Evolutionary conservation across 2,888 invertebrate genomes (phyloP), one percentile per base, ranked within the genome.

Genomic region (Balanococcus diminutus): DNA sequence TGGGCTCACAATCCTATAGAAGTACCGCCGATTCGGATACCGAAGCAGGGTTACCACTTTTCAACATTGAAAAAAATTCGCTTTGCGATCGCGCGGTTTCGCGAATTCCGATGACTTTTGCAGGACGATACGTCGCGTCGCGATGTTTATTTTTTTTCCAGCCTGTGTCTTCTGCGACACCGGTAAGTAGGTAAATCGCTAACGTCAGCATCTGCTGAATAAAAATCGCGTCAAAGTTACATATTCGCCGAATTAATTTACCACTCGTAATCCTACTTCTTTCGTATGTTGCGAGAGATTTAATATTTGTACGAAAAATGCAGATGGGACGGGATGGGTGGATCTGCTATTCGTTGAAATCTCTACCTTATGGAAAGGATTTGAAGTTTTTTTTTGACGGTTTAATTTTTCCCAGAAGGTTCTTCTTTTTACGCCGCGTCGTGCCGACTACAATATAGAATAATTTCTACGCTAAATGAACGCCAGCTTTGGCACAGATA

Each of bases 31-130:
- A 32, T 31, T 31, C 31, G 75, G 75, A 16, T 79, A 79, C 75
- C 36, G 16, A 36, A 9, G 19, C 75, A 79, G 75, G 75, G 75
- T 79, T 79, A 79, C 75, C 75, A 79, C 36, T 79, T n/a, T n/a
- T 79, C n/a, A 36, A 36, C 0, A 22, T 32, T 3, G 14, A 56
- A 72, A 72, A 79, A 79, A 32, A 28, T n/a, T n/a, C n/a, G n/a
- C n/a, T n/a, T n/a, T 19, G 16, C 19, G 11, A 11, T 61, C 36
- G 36, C 75, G 75, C 36, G 6, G 36, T n/a, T 32, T 14, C 75
- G 75, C 75, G 32, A 79, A 79, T 28, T n/a, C n/a, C 9, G 56
- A 56, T 79, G 75, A 36, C 75, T 79, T 79, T 32, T 56, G 56
- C 56, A n/a, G 19, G n/a, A 61, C 19, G 22, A 61, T 19, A n/a